These are phyloP conservation scores for Thera britannica DNA, from an alignment of 2,888 invertebrate genomes.

Conservation along the genomic window DNA sequence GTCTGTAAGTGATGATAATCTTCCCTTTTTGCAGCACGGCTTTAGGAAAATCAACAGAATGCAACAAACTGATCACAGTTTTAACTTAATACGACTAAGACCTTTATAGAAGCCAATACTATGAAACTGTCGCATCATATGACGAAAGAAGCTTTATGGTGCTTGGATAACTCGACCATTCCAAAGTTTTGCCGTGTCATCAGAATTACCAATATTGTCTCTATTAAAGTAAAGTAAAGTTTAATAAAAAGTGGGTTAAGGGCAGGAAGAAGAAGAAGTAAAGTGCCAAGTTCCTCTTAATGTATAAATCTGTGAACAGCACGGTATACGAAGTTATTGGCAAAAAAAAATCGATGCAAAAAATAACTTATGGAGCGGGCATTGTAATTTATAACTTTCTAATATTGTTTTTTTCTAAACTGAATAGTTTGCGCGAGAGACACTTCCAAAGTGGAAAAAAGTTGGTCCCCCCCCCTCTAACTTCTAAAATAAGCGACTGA, in stretches of 20 bases:
- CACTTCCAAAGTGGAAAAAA: too few relatives aligned
- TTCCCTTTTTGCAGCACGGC: not conserved
- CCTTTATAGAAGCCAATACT: too few relatives aligned
- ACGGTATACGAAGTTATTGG: not conserved
- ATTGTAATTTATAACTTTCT: conserved; percentile 14
- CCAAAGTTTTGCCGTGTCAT: conserved; percentile 17
- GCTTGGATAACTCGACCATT: not conserved
- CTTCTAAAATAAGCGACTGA: too few relatives aligned
- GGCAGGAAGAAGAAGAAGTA: not conserved
- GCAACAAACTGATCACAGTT: conserved; percentile 3
- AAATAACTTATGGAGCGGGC: not conserved
- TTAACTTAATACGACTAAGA: too few relatives aligned
- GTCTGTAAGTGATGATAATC: not conserved
- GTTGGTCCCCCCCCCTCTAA: too few relatives aligned
- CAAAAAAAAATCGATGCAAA: conserved; percentile 1
- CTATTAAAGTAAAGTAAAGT: not conserved
- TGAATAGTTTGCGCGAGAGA: too few relatives aligned
- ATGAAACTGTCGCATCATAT: conserved; percentile 7
- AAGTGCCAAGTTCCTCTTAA: conserved; percentile 2
- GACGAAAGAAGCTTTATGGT: too few relatives aligned
- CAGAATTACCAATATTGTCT: conserved; percentile 14
- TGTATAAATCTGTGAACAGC: not conserved
- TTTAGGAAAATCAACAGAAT: not conserved
- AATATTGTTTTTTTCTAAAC: too few relatives aligned
- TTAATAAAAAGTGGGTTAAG: too few relatives aligned